Percentiles rank a stretch among this genome's conserved stretches.
phyloP scores from a whole-genome alignment of 2,888 invertebrate genomes.

The Drosophila mayaguana region DNA sequence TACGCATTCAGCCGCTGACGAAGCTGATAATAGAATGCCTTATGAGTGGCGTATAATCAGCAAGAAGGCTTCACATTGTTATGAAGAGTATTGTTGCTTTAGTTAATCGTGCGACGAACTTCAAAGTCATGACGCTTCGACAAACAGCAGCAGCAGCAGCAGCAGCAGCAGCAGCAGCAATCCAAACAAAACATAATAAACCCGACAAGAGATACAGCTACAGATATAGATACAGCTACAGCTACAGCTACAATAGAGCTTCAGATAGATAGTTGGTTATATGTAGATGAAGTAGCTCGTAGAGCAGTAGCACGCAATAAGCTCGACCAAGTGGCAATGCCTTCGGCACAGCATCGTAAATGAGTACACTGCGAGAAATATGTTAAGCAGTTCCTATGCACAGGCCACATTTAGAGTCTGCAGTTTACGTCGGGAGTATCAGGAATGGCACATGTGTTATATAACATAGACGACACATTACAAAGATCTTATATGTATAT shows the following conservation, averaged over 20 bases:
- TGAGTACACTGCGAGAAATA: slow-evolving; percentile 55
- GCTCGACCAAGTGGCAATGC: slow-evolving; percentile 23
- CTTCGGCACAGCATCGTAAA: slow-evolving; percentile 45
- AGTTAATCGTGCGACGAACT: slow-evolving; percentile 79
- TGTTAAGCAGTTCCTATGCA: no score
- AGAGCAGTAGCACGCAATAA: slow-evolving; percentile 49
- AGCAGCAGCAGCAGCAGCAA: slow-evolving; percentile 27
- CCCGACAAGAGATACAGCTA: slow-evolving; percentile 12
- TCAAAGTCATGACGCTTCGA: slow-evolving; percentile 50
- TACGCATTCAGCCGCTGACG: slow-evolving; percentile 23
- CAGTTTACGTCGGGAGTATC: not conserved
- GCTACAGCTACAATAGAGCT: not conserved
- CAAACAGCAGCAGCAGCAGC: slow-evolving; percentile 34
- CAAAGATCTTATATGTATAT: not conserved
- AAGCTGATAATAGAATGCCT: slow-evolving; percentile 36
- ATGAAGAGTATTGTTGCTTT: slow-evolving; percentile 56
- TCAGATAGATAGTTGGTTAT: slow-evolving; percentile 22
- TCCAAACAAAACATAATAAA: slow-evolving; percentile 15
- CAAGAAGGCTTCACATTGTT: slow-evolving; percentile 52
- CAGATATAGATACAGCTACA: slow-evolving; percentile 2
- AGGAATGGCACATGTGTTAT: no score
- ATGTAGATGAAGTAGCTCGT: slow-evolving; percentile 31
- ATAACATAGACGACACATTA: not conserved
- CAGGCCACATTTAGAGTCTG: no score
- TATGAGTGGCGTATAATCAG: slow-evolving; percentile 56